These are phyloP conservation scores for Steinernema scapterisci DNA, from an alignment of 2,888 invertebrate genomes.

Conservation along the genomic window DNA sequence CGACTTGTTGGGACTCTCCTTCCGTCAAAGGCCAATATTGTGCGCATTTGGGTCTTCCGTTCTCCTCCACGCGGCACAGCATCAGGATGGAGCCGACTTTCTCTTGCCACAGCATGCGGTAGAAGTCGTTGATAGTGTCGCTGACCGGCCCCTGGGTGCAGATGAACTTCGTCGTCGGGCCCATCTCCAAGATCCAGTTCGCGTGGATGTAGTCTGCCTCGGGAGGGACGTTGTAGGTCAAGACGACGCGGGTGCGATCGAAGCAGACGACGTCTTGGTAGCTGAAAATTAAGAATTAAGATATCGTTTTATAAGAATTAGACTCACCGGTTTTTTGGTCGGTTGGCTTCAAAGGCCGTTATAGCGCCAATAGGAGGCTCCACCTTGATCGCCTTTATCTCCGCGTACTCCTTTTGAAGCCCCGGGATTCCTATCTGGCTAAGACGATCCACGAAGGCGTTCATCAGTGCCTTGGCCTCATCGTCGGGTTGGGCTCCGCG, in stretches of 20 bases:
- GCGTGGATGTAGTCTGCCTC: conserved; percentile 17
- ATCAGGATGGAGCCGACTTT: conserved; percentile 35
- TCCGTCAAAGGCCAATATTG: conserved; percentile 35
- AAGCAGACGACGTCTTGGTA: conserved; percentile 33
- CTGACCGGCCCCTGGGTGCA: conserved; percentile 36
- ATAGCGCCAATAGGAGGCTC: neutral
- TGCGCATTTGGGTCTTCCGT: conserved; percentile 35
- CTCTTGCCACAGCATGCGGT: conserved; percentile 41
- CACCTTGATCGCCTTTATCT: conserved; percentile 29
- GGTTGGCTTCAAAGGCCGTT: conserved; percentile 22
- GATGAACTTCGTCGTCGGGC: conserved; percentile 10
- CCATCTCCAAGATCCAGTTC: conserved; percentile 10
- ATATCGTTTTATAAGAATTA: neutral
- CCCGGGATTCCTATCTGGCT: neutral
- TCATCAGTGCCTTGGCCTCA: conserved; percentile 16
- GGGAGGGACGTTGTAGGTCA: conserved; percentile 10
- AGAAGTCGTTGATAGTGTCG: conserved; percentile 36
- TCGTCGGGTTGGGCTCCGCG: conserved; percentile 15
- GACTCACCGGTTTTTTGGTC: conserved; percentile 27
- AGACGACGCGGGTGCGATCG: conserved; percentile 19
- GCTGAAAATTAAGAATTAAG: neutral
- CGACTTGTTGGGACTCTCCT: conserved; percentile 7
- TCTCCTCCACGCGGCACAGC: conserved; percentile 36
- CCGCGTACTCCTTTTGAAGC: conserved; percentile 34
- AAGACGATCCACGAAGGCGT: conserved; percentile 32